A percentile compares a stretch with the other conserved stretches of the same genome.
phyloP scores from a whole-genome alignment of 1,140 invertebrate genomes.

The Hypothenemus hampei region DNA sequence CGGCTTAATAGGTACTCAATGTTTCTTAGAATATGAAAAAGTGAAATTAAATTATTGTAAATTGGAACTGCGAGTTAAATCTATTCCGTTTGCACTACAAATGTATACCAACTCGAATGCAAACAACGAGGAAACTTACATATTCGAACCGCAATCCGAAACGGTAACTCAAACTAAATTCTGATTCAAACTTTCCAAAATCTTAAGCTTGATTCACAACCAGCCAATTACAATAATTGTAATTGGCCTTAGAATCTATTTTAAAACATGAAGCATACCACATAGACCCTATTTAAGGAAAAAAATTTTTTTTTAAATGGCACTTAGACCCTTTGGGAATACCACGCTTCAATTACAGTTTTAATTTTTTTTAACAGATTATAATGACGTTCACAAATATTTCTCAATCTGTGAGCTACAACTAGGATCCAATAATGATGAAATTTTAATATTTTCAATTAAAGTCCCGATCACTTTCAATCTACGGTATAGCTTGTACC shows the following conservation, averaged over 20 bases:
- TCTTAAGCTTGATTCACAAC: no score
- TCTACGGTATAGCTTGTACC: not conserved
- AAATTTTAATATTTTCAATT: conserved; percentile 8
- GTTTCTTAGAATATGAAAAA: conserved; percentile 17
- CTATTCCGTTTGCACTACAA: not conserved
- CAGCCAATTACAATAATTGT: no score
- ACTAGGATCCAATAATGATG: not conserved
- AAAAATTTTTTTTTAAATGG: no score
- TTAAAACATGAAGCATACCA: no score
- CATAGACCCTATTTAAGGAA: no score
- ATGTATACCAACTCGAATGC: conserved; percentile 1
- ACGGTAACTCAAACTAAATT: conserved; percentile 18
- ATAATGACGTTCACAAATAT: conserved; percentile 9
- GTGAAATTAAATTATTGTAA: conserved; percentile 12
- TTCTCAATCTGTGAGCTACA: conserved; percentile 1
- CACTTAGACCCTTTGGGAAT: no score
- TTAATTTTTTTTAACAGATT: no score
- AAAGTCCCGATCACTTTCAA: not conserved
- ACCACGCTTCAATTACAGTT: no score
- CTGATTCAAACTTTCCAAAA: conserved; percentile 8
- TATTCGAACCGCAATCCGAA: conserved; percentile 10
- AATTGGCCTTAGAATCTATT: no score
- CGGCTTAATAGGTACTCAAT: conserved; percentile 25
- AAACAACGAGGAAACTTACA: not conserved
- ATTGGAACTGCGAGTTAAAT: not conserved